A percentile compares a stretch with the other conserved stretches of the same genome.
These are phyloP conservation scores for Drosophila percnosoma DNA, from an alignment of 2,888 invertebrate species.

Conservation along the genomic window DNA sequence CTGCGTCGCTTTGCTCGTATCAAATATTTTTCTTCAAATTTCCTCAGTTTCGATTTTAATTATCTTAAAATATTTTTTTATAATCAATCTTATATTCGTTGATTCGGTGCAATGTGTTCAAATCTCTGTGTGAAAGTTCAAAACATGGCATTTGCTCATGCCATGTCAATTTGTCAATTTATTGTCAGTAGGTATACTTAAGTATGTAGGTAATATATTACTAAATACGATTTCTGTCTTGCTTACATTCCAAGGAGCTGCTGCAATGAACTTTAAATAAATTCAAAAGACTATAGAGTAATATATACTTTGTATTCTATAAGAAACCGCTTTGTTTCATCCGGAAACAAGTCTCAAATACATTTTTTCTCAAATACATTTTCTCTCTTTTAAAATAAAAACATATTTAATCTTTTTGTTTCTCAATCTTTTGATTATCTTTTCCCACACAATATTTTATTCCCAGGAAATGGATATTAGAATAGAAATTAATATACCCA, in stretches of 20 bases:
- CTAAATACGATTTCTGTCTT: fast-evolving
- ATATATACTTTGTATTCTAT: too few species aligned
- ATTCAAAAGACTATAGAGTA: neutral
- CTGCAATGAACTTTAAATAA: neutral
- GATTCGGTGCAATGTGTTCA: neutral
- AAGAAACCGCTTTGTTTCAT: too few species aligned
- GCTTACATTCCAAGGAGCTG: too few species aligned
- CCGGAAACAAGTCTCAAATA: too few species aligned
- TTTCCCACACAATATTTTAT: neutral
- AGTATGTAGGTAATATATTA: neutral
- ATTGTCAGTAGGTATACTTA: neutral
- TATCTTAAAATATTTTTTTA: neutral
- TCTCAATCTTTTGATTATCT: too few species aligned
- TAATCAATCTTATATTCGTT: neutral
- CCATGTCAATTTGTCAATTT: neutral
- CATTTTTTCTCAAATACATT: too few species aligned
- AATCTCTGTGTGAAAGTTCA: neutral
- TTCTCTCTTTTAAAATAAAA: too few species aligned
- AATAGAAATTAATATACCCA: neutral
- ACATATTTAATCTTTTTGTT: too few species aligned
- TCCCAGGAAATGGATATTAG: neutral
- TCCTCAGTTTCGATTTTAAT: neutral
- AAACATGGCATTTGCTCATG: neutral
- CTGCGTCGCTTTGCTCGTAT: neutral
- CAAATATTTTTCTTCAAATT: neutral